Evolutionary conservation across 2,888 invertebrate species (phyloP), one percentile per base, ranked within the genome.

Genomic region (Nezara viridula): DNA sequence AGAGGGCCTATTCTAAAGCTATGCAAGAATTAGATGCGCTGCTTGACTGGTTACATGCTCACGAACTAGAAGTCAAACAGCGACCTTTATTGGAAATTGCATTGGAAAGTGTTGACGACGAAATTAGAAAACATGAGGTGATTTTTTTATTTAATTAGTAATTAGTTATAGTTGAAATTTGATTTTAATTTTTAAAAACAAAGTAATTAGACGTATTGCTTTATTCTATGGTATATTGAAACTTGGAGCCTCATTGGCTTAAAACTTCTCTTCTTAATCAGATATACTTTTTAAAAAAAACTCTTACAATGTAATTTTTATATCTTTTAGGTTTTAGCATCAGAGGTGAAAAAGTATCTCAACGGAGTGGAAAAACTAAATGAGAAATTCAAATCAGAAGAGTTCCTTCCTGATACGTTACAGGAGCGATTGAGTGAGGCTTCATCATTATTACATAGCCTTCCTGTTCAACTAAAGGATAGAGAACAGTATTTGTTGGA

Each of bases 361-460:
- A 95, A 96, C 19, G 95, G 95, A 92, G 94, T 97, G 16, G 94
- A 95, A 81, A 95, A 95, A 90, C 94, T 97, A 50, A 96, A 95
- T 91, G 96, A 96, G 86, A 94, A 95, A 12, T 94, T 96, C 4
- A 95, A 95, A 90, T 95, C 96, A 86, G 97, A 97, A 90, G 95
- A 96, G 88, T 95, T 96, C 21, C 95, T 98, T 92, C 97, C 98
- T 0, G 95, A 97, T 50, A 95, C 96, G 0, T 92, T 98, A 88
- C 93, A 96, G 90, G 98, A 98, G 93, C 96, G 97, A 95, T 94
- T 98, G 7, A 97, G 97, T 85, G 97, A 97, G 92, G 97, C 96
- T 0, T 95, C 96, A 90, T 96, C 97, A 0, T 93, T 98, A 47
- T 94, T 97, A 77, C 94, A 96, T 4, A 96, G 96, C 0, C 92